A percentile compares a stretch with the other conserved stretches of the same genome.
Conservation (phyloP, 2,113 vertebrate species). For the Dicentrarchus labrax region DNA sequence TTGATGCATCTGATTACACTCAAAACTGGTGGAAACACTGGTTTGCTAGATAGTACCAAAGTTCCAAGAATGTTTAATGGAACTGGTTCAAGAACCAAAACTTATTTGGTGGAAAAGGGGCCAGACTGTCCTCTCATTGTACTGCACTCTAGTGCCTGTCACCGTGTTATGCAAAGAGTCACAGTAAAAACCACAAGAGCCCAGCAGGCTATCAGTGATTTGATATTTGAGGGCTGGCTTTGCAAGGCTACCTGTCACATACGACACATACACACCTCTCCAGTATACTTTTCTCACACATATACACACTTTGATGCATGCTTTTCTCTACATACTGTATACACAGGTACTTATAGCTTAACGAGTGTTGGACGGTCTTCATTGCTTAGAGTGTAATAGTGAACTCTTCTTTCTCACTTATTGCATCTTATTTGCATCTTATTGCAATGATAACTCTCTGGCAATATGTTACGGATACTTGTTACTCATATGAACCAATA, state of each 20-base stretch:
- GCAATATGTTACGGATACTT: slow-evolving; percentile 42
- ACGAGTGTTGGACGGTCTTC: slow-evolving; percentile 55
- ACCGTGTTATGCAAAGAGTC: not conserved
- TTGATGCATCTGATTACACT: too few species aligned
- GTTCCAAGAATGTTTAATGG: too few species aligned
- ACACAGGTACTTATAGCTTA: slow-evolving; percentile 21
- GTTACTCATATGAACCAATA: slow-evolving; percentile 65
- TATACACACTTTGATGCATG: slow-evolving; percentile 54
- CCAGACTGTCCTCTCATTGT: not conserved
- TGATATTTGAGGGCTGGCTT: slow-evolving; percentile 1
- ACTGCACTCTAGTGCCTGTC: slow-evolving; percentile 18
- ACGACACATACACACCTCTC: slow-evolving; percentile 40
- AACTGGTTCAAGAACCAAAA: too few species aligned
- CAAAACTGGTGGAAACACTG: too few species aligned
- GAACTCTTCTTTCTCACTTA: slow-evolving; percentile 44
- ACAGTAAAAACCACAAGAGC: not conserved
- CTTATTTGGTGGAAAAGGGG: too few species aligned
- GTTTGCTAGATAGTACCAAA: too few species aligned
- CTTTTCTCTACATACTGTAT: slow-evolving; percentile 45
- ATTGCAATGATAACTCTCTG: slow-evolving; percentile 23
- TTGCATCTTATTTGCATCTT: too few species aligned
- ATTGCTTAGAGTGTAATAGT: slow-evolving; percentile 54
- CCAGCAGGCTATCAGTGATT: not conserved
- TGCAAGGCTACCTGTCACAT: slow-evolving; percentile 12
- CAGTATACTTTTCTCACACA: slow-evolving; percentile 35